A percentile compares a stretch with the other conserved stretches of the same genome.
Evolutionary conservation across 2,888 invertebrate species (phyloP).

Genomic region (Synanthedon andrenaeformis): DNA sequence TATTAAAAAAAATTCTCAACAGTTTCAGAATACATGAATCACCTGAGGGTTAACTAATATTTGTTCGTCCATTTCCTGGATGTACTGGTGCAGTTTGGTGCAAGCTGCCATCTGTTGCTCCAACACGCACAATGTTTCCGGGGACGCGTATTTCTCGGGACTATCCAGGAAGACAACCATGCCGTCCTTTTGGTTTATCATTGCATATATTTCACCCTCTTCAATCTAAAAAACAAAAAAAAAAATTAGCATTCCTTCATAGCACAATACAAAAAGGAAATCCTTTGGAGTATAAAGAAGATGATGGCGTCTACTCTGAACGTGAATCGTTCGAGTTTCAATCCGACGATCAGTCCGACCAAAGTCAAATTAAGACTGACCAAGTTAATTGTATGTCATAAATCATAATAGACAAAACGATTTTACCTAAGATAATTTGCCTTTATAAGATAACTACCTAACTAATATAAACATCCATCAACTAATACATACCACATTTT

Average conservation of each 20-base stretch:
- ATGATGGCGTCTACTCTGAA: too few relatives aligned
- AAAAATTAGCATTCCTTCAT: not conserved
- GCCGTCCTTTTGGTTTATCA: slow-evolving; percentile 97
- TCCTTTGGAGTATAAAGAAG: too few relatives aligned
- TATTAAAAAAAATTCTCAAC: too few relatives aligned
- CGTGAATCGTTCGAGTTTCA: too few relatives aligned
- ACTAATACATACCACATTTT: too few relatives aligned
- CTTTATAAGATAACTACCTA: too few relatives aligned
- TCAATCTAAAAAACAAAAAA: slow-evolving; percentile 81
- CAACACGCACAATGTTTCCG: slow-evolving; percentile 85
- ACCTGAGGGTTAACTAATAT: slow-evolving; percentile 91
- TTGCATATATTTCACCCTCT: slow-evolving; percentile 96
- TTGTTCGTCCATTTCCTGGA: slow-evolving; percentile 94
- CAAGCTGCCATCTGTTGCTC: slow-evolving; percentile 89
- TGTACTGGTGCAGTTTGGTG: slow-evolving; percentile 88
- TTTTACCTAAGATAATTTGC: too few relatives aligned
- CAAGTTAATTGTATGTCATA: too few relatives aligned
- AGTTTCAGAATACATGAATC: not conserved
- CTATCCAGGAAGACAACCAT: slow-evolving; percentile 98
- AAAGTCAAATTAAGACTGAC: too few relatives aligned
- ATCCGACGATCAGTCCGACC: too few relatives aligned
- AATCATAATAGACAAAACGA: too few relatives aligned
- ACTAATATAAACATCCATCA: too few relatives aligned
- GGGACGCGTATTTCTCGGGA: slow-evolving; percentile 94
- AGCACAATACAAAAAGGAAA: not conserved